phyloP scores from a whole-genome alignment of 2,888 invertebrate genomes.

The Pseudanteris insignis region DNA sequence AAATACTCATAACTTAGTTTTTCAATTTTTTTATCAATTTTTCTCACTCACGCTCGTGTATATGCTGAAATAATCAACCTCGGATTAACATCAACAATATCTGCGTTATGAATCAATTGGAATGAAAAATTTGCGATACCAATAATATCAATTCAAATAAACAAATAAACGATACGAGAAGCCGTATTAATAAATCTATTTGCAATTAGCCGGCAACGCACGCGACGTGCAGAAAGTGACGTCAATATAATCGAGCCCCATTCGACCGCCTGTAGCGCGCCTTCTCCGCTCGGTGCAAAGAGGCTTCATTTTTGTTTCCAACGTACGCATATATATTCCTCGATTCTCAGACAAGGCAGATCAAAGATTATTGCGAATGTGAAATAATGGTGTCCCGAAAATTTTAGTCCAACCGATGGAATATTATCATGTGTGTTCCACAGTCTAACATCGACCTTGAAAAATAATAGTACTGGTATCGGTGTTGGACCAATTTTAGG shows the following conservation, averaged over 20 bases:
- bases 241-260: slow-evolving; percentile 51
- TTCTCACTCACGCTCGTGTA: no score
- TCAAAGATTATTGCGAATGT: no score
- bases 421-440: no score
- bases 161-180: slow-evolving; percentile 11
- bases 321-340: slow-evolving; percentile 20
- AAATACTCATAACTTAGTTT: no score
- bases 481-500: no score
- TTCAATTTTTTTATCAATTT: no score
- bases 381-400: no score
- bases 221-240: slow-evolving; percentile 55
- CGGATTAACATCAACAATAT: no score
- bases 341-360: slow-evolving; percentile 47
- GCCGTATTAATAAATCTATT: slow-evolving; percentile 62
- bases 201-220: slow-evolving; percentile 63
- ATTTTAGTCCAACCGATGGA: no score
- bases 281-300: slow-evolving; percentile 52
- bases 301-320: slow-evolving; percentile 39
- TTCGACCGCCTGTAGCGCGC: slow-evolving; percentile 57
- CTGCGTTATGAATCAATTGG: slow-evolving; percentile 14
- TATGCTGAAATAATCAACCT: no score
- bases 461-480: no score
- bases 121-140: slow-evolving; percentile 1
- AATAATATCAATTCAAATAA: slow-evolving; percentile 12
- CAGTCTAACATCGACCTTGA: no score